phyloP scores from a whole-genome alignment of 2,113 vertebrate species.

The Rhea americana region DNA sequence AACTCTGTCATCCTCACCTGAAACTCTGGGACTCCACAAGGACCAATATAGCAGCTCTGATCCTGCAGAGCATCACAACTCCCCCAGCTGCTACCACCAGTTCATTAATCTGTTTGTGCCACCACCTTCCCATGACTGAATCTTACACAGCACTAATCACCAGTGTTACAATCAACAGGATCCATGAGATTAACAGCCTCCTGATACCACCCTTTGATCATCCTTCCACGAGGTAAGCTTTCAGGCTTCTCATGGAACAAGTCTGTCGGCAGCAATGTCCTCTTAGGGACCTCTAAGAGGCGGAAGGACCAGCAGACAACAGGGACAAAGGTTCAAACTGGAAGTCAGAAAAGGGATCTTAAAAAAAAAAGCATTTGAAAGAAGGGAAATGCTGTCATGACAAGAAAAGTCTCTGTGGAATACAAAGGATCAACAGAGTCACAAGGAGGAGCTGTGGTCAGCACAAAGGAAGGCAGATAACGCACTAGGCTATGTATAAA shows the following conservation, averaged over 20 bases:
- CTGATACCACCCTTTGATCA: rapidly evolving
- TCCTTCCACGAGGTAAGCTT: background rate
- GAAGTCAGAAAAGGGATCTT: background rate
- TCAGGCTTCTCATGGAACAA: background rate
- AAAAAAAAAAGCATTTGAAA: background rate
- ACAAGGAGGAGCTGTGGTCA: background rate
- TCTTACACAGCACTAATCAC: no score
- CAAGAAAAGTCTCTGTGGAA: background rate
- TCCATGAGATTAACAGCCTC: background rate
- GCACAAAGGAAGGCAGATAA: background rate
- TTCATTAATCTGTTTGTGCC: background rate
- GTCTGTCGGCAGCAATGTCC: rapidly evolving
- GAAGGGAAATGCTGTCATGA: background rate
- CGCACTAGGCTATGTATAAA: background rate
- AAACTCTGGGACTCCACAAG: background rate
- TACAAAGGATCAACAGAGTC: background rate
- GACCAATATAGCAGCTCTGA: background rate
- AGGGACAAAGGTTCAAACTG: background rate
- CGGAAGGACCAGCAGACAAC: rapidly evolving
- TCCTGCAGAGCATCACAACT: background rate
- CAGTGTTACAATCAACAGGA: background rate
- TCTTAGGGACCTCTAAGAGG: background rate
- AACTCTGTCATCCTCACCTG: background rate
- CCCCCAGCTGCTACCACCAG: background rate
- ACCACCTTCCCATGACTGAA: background rate